phyloP scores from a whole-genome alignment of 2,797 vertebrate species.

The Centropyge bicolor region DNA sequence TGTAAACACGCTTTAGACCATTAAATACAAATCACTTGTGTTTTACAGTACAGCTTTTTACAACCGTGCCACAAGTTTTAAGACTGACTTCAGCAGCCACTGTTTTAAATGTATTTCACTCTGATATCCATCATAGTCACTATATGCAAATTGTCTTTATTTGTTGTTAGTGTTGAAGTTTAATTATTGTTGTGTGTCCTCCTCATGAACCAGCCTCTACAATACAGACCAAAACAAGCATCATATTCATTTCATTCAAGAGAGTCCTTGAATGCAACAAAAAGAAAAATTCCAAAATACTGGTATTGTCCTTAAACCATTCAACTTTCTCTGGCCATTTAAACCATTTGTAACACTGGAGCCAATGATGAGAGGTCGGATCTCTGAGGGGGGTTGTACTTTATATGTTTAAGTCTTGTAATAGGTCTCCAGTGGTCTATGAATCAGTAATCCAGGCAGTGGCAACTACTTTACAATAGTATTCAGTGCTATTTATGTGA shows the following conservation, averaged over 20 bases:
- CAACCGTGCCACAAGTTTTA: neutral
- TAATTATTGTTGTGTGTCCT: neutral
- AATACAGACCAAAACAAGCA: neutral
- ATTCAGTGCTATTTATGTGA: neutral
- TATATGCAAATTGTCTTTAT: neutral
- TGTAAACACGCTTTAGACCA: slow-evolving; percentile 11
- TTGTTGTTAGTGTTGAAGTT: neutral
- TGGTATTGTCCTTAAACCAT: slow-evolving; percentile 4
- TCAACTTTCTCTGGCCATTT: slow-evolving; percentile 8
- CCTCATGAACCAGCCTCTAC: neutral
- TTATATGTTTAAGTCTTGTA: slow-evolving; percentile 4
- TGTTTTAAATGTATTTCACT: slow-evolving; percentile 3
- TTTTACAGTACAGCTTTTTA: slow-evolving; percentile 2
- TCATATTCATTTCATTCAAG: neutral
- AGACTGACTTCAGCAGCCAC: neutral
- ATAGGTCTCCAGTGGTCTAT: slow-evolving; percentile 27
- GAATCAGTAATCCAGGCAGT: slow-evolving; percentile 23
- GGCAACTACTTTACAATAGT: slow-evolving; percentile 1
- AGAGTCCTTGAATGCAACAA: slow-evolving; percentile 22
- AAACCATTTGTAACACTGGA: neutral
- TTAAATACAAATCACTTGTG: slow-evolving; percentile 20
- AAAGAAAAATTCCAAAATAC: neutral
- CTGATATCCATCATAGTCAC: neutral
- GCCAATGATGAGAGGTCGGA: slow-evolving; percentile 22
- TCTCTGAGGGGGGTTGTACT: slow-evolving; percentile 12